Conservation (phyloP, 2,113 vertebrate species). For the Cromileptes altivelis region DNA sequence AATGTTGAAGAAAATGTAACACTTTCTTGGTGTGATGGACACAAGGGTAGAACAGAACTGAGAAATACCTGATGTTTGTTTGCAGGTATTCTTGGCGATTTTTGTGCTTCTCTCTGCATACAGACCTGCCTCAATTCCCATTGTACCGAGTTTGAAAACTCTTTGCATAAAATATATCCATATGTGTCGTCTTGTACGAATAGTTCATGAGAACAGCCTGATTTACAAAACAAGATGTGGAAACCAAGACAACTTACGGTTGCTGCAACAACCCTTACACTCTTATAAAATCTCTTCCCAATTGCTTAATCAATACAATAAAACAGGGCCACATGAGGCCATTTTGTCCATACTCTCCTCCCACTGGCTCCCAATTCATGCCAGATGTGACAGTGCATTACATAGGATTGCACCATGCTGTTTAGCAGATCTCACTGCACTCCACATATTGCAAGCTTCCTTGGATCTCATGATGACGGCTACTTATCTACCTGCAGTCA, state of each 20-base stretch:
- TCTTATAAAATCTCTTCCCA: not conserved
- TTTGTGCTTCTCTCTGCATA: no score
- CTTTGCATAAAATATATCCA: no score
- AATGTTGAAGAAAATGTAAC: no score
- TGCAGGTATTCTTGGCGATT: no score
- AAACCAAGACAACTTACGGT: not conserved
- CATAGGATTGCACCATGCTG: not conserved
- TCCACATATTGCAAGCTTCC: not conserved
- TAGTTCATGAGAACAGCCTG: no score
- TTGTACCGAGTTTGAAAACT: no score
- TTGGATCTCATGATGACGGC: not conserved
- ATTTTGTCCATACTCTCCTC: slow-evolving; percentile 5
- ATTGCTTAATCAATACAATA: slow-evolving; percentile 15
- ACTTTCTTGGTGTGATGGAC: no score
- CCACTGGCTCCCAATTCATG: slow-evolving; percentile 2
- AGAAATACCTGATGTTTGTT: no score
- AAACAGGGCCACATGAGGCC: not conserved
- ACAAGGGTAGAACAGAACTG: no score
- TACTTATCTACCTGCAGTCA: slow-evolving; percentile 11
- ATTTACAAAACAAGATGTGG: not conserved
- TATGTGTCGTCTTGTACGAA: no score
- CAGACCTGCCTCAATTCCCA: no score
- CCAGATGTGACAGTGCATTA: not conserved
- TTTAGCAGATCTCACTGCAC: slow-evolving; percentile 14
- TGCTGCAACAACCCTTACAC: no score